phyloP scores from a whole-genome alignment of 1,140 invertebrate genomes.

The Drosophila baimaii region DNA sequence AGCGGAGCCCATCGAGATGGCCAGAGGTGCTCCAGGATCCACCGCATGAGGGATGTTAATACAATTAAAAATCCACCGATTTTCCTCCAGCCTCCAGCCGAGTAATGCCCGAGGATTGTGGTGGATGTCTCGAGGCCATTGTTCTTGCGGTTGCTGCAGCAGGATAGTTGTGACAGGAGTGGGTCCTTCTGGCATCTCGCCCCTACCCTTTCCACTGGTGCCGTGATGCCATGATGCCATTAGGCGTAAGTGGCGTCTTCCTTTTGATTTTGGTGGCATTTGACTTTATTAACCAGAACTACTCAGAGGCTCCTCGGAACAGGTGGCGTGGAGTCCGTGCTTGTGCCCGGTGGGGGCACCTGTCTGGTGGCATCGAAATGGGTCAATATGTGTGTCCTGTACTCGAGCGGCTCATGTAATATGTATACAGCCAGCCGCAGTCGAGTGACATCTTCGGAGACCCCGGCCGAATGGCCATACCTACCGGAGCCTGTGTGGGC shows the following conservation, averaged over 20 bases:
- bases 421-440: slow-evolving; percentile 59
- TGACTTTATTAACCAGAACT: slow-evolving; percentile 79
- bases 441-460: slow-evolving; percentile 69
- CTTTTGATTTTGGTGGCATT: slow-evolving; percentile 82
- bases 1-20: slow-evolving; percentile 5
- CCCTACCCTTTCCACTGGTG: slow-evolving; percentile 7
- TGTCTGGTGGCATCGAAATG: slow-evolving; percentile 65
- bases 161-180: slow-evolving; percentile 23
- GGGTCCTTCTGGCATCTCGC: slow-evolving; percentile 29
- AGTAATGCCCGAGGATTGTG: background rate
- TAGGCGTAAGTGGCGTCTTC: slow-evolving; percentile 80
- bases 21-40: slow-evolving; percentile 9
- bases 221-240: slow-evolving; percentile 77
- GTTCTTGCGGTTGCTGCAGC: slow-evolving; percentile 28
- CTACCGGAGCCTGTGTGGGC: background rate
- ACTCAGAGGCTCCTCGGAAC: slow-evolving; percentile 22
- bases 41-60: slow-evolving; percentile 59
- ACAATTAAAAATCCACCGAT: slow-evolving; percentile 76
- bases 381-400: slow-evolving; percentile 63
- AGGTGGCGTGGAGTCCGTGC: slow-evolving; percentile 22
- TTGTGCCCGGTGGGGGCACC: slow-evolving; percentile 19
- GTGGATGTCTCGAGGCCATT: slow-evolving; percentile 28
- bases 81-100: slow-evolving; percentile 36
- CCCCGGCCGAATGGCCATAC: slow-evolving; percentile 21
- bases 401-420: slow-evolving; percentile 67